A percentile compares a stretch with the other conserved stretches of the same genome.
Evolutionary conservation across 2,888 invertebrate species (phyloP).

Genomic region (Atrina japonica): DNA sequence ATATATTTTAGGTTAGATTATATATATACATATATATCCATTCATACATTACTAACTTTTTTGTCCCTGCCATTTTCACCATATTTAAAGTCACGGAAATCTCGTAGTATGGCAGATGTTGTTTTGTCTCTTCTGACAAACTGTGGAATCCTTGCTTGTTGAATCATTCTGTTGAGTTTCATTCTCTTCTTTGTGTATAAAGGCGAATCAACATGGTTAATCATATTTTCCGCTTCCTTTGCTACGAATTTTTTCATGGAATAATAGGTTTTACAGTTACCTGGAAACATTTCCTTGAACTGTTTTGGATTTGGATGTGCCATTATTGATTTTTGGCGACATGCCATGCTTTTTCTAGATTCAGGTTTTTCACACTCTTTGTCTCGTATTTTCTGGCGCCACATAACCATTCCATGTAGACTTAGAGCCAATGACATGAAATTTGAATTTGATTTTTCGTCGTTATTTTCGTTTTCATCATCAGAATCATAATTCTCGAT

Average conservation of each 20-base stretch:
- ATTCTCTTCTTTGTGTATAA: slow-evolving; percentile 20
- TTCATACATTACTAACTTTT: too few relatives aligned
- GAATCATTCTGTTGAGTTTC: slow-evolving; percentile 21
- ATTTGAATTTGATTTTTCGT: background rate
- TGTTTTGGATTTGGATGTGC: slow-evolving; percentile 21
- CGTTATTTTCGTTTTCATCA: slow-evolving; percentile 4
- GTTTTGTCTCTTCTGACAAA: slow-evolving; percentile 26
- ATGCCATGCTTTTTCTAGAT: background rate
- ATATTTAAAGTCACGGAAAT: slow-evolving; percentile 23
- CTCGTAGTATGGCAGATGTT: slow-evolving; percentile 33
- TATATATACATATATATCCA: too few relatives aligned
- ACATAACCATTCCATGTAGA: slow-evolving; percentile 29
- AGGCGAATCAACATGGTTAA: slow-evolving; percentile 12
- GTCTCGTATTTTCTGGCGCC: slow-evolving; percentile 25
- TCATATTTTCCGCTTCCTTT: slow-evolving; percentile 27
- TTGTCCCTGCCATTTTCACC: too few relatives aligned
- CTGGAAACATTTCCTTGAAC: slow-evolving; percentile 20
- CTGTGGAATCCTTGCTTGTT: slow-evolving; percentile 19
- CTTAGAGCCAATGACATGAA: slow-evolving; percentile 13
- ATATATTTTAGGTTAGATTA: too few relatives aligned
- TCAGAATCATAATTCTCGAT: background rate
- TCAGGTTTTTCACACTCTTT: slow-evolving; percentile 11
- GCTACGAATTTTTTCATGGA: slow-evolving; percentile 34
- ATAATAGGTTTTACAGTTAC: slow-evolving; percentile 31
- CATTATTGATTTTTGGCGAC: background rate